Evolutionary conservation across 2,113 vertebrate species (phyloP), one percentile per base, ranked within the genome.

Genomic region (Phalacrocorax aristotelis): DNA sequence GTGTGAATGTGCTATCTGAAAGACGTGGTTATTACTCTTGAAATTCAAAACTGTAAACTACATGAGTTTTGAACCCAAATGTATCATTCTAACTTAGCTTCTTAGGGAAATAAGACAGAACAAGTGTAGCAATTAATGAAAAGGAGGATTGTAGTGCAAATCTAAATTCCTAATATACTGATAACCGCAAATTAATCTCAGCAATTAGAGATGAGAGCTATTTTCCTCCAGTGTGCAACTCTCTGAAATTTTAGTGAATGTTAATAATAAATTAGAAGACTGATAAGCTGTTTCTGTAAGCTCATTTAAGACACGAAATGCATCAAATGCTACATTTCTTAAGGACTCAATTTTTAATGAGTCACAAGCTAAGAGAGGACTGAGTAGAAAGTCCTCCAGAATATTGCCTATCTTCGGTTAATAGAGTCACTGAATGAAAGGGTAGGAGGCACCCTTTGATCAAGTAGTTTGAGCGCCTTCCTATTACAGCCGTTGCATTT

Each of bases 171-270:
- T 61, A 42, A 51, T 89, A 32, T 32, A 75, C 23, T 29, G 23
- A 34, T 83, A 92, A 78, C 7, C 87, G 66, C 51, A 66, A 94
- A 77, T 91, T 89, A 87, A 95, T 93, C n/a, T 79, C 58, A 77
- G 83, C 74, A 79, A 72, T 91, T 79, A 66, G 36, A 42, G 49
- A n/a, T 32, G 58, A 89, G 83, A 77, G 22, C 55, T 95, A 8
- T 79, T 95, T 93, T 81, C 34, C 52, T 91, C 26, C 36, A 57
- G 10, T 69, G 44, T 90, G 74, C 66, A 76, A 68, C 26, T n/a
- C 27, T 74, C 69, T 75, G 48, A 95, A 78, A 87, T 69, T 64
- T 64, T 48, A 92, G 34, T 76, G 62, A 57, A 49, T 40, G 30
- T 84, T 76, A 64, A 60, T 77, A 77, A 83, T 70, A 77, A 75